Conservation (phyloP, 2,888 invertebrate species). For the Aphelenchoides bicaudatus region DNA sequence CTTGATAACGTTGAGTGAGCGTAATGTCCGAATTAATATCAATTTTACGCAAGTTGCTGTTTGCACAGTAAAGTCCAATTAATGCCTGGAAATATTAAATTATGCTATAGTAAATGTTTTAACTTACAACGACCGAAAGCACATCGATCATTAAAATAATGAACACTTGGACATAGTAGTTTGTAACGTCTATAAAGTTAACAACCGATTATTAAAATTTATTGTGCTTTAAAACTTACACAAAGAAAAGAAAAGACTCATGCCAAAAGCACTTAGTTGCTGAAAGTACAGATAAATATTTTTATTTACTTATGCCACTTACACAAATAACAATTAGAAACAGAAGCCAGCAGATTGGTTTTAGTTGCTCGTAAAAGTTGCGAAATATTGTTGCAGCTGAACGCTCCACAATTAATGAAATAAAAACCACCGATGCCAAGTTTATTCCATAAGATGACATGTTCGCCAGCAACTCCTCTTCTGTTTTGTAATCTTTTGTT, state of each 20-base stretch:
- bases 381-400: not conserved
- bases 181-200: not conserved
- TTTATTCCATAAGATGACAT: slow-evolving; percentile 7
- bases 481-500: not conserved
- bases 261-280: not conserved
- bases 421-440: slow-evolving; percentile 13
- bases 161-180: slow-evolving; percentile 1
- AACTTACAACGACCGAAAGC: not conserved
- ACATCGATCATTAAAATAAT: not conserved
- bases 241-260: not conserved
- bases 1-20: slow-evolving; percentile 14
- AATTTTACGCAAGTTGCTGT: not conserved
- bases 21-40: not conserved
- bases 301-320: not conserved
- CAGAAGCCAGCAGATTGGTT: not conserved
- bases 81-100: not conserved
- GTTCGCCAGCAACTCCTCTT: not conserved
- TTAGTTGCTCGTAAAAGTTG: not conserved
- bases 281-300: not conserved
- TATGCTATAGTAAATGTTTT: not conserved
- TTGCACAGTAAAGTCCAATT: not conserved
- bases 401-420: slow-evolving; percentile 11
- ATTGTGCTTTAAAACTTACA: not conserved
- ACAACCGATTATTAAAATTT: not conserved
- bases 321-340: not conserved